phyloP scores from a whole-genome alignment of 2,113 vertebrate genomes.

The Abramis brama region DNA sequence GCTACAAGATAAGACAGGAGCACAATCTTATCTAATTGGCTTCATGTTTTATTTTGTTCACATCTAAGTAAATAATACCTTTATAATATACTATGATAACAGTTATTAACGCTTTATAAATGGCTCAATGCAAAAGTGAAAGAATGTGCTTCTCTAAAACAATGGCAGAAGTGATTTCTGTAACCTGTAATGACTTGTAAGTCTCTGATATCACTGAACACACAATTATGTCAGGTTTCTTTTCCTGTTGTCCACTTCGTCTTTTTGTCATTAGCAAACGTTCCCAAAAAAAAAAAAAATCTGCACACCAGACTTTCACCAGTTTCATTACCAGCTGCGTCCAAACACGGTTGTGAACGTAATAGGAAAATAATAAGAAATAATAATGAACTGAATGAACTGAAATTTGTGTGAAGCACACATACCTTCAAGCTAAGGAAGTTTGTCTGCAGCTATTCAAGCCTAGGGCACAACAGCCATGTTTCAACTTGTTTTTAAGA shows the following conservation, averaged over 20 bases:
- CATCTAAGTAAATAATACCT: conserved; percentile 15
- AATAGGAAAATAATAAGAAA: not conserved
- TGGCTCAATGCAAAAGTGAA: not conserved
- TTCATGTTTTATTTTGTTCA: conserved; percentile 15
- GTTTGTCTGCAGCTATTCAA: conserved; percentile 24
- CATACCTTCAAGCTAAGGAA: conserved; percentile 27
- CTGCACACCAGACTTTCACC: too few species aligned
- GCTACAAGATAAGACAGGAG: conserved; percentile 31
- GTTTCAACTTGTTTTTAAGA: conserved; percentile 48
- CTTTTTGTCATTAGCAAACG: not conserved
- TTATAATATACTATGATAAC: conserved; percentile 21
- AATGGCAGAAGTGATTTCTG: conserved; percentile 3
- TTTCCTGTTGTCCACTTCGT: not conserved
- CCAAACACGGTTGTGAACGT: not conserved
- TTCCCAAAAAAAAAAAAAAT: rapidly evolving
- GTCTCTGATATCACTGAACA: not conserved
- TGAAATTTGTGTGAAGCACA: not conserved
- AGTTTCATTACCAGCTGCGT: not conserved
- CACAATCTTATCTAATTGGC: conserved; percentile 15
- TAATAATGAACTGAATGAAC: not conserved
- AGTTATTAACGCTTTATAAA: not conserved
- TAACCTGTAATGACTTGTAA: not conserved
- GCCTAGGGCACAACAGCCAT: conserved; percentile 38
- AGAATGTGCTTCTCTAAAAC: conserved; percentile 14
- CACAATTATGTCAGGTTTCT: not conserved